phyloP scores from a whole-genome alignment of 2,113 vertebrate species.

The Oreocharis arfaki region DNA sequence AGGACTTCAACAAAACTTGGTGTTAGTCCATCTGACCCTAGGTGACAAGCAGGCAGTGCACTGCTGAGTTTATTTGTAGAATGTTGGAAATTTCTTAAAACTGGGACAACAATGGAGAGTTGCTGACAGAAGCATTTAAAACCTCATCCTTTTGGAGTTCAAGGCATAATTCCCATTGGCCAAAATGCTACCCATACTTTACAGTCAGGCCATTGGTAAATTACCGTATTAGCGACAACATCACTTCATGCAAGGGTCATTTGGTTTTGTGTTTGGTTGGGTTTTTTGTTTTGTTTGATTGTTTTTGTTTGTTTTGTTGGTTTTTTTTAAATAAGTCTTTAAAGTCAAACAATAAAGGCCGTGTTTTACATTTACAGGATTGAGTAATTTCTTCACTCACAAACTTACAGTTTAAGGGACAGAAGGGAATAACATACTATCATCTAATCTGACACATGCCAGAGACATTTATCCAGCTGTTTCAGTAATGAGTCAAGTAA shows the following conservation, averaged over 20 bases:
- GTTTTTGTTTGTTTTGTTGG: neutral
- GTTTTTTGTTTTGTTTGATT: neutral
- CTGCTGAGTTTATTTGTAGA: neutral
- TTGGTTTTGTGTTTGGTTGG: neutral
- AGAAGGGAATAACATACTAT: neutral
- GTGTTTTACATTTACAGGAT: neutral
- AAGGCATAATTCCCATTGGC: neutral
- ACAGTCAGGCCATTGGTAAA: neutral
- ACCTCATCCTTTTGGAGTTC: neutral
- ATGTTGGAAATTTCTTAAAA: neutral
- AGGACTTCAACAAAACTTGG: neutral
- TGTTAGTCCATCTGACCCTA: neutral
- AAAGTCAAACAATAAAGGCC: neutral
- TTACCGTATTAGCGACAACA: neutral
- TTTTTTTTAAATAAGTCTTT: neutral
- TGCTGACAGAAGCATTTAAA: neutral
- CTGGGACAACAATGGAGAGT: neutral
- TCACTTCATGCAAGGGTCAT: neutral
- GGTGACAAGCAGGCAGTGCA: neutral
- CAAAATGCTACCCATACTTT: neutral
- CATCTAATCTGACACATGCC: neutral
- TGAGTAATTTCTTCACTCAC: neutral
- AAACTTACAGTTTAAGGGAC: neutral
- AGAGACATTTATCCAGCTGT: conserved; percentile 30
- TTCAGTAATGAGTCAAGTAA: conserved; percentile 1